A percentile compares a stretch with the other conserved stretches of the same genome.
These are phyloP conservation scores for Malurus alboscapulatus DNA, from an alignment of 2,113 vertebrate species.

Conservation along the genomic window DNA sequence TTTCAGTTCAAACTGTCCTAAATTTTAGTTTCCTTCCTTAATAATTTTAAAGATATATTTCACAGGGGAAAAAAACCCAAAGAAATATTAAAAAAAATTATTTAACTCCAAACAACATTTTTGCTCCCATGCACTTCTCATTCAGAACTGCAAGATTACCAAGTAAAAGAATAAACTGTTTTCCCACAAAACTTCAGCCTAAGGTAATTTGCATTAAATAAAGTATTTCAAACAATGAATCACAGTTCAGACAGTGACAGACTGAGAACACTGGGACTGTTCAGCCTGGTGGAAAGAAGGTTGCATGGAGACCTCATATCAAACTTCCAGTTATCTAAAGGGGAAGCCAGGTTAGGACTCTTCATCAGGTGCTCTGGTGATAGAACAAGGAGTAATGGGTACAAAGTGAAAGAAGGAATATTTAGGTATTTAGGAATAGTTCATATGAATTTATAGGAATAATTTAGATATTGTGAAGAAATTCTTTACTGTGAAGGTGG, in stretches of 20 bases:
- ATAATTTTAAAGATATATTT: neutral
- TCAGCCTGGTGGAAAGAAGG: neutral
- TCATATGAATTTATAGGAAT: neutral
- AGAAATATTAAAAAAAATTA: neutral
- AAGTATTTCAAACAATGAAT: neutral
- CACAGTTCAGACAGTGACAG: neutral
- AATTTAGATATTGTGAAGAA: neutral
- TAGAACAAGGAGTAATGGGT: neutral
- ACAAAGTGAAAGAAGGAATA: neutral
- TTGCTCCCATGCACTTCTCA: neutral
- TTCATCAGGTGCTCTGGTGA: neutral
- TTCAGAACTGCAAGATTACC: neutral
- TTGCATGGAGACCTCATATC: neutral
- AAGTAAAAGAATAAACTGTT: neutral
- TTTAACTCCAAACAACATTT: neutral
- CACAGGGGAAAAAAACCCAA: accelerated
- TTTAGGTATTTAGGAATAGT: neutral
- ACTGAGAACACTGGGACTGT: neutral
- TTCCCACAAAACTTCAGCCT: neutral
- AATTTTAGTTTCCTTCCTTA: neutral
- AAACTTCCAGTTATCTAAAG: neutral
- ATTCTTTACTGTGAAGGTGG: neutral
- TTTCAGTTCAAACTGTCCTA: neutral
- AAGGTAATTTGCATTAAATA: neutral
- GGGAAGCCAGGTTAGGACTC: neutral